A percentile compares a stretch with the other conserved stretches of the same genome.
phyloP scores from a whole-genome alignment of 2,888 invertebrate species.

The Resseliella maxima region DNA sequence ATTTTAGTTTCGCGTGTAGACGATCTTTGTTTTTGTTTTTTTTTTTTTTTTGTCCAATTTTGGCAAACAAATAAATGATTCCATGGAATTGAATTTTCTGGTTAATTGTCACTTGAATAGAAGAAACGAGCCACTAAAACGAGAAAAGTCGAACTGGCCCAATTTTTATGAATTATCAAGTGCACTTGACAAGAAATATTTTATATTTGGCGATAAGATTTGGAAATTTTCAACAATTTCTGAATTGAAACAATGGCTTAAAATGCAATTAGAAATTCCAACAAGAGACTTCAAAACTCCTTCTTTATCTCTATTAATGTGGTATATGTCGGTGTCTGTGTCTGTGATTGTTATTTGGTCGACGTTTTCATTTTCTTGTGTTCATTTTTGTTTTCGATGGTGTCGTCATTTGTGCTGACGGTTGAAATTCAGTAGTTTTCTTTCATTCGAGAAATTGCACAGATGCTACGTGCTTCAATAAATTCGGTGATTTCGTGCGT shows the following conservation, averaged over 20 bases:
- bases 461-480: slow-evolving; percentile 34
- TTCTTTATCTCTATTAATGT: slow-evolving; percentile 20
- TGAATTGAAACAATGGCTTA: not conserved
- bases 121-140: not conserved
- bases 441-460: not conserved
- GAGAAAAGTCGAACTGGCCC: not conserved
- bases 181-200: not conserved
- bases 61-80: not conserved
- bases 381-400: not conserved
- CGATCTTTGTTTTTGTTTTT: not conserved
- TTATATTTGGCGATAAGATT: not conserved
- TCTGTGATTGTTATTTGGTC: not conserved
- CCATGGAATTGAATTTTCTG: slow-evolving; percentile 28
- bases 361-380: not conserved
- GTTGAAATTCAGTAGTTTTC: not conserved
- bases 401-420: not conserved
- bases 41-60: not conserved
- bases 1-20: too few species aligned
- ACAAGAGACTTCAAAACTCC: not conserved
- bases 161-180: slow-evolving; percentile 6
- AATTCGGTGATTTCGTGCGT: slow-evolving; percentile 51
- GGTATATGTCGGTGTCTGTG: not conserved
- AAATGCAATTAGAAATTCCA: slow-evolving; percentile 32
- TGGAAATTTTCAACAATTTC: not conserved
- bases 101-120: slow-evolving; percentile 15